A percentile compares a stretch with the other conserved stretches of the same genome.
Conservation (phyloP, 2,797 vertebrate genomes). For the Paguma larvata region DNA sequence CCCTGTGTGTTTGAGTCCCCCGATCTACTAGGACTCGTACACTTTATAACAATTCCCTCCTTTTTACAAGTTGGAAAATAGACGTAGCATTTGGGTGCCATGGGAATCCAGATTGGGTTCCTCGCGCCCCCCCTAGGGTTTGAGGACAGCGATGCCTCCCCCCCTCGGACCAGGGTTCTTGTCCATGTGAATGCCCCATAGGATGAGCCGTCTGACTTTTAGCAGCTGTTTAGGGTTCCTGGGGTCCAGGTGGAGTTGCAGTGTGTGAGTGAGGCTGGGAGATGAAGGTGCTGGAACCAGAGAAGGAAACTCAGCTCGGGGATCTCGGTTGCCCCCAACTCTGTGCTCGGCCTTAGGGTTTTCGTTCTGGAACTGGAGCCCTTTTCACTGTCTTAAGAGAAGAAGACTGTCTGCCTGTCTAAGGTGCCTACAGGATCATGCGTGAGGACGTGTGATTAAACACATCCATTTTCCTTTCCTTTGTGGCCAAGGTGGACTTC, state of each 20-base stretch:
- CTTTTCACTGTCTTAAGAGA: not conserved
- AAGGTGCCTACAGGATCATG: not conserved
- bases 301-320: not conserved
- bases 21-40: not conserved
- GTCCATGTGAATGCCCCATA: not conserved
- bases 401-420: not conserved
- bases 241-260: not conserved
- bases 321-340: not conserved
- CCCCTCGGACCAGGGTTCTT: not conserved
- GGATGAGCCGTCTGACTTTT: not conserved
- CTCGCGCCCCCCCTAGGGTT: not conserved
- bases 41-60: not conserved
- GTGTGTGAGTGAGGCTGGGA: not conserved
- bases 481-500: constrained; percentile 86
- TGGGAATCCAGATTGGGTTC: not conserved
- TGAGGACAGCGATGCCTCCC: not conserved
- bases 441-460: not conserved
- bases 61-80: not conserved
- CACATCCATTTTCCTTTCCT: not conserved
- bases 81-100: rapidly evolving
- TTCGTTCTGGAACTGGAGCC: not conserved
- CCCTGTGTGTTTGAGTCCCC: not conserved
- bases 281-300: not conserved
- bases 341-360: not conserved
- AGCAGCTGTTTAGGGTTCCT: not conserved